These are phyloP conservation scores for Anastrepha obliqua DNA, from an alignment of 1,140 invertebrate genomes.

Conservation along the genomic window DNA sequence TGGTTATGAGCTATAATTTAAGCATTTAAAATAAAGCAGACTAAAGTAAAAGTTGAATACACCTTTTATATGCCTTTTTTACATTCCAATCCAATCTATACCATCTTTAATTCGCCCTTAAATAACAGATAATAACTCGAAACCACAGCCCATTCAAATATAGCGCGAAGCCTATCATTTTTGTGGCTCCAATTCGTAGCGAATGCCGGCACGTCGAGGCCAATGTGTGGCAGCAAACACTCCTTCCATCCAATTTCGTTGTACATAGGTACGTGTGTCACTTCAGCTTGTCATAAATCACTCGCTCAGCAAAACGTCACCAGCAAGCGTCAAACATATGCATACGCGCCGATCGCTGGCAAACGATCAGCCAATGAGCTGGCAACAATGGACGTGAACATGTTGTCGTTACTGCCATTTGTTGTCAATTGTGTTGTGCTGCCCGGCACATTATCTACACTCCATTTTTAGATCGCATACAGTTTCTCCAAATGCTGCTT, in stretches of 20 bases:
- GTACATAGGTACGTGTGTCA: background rate
- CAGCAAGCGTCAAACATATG: slow-evolving; percentile 3
- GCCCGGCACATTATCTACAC: background rate
- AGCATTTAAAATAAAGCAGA: too few relatives aligned
- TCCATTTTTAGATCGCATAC: background rate
- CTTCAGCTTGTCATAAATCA: slow-evolving; percentile 32
- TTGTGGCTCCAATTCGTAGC: background rate
- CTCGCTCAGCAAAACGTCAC: background rate
- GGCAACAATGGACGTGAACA: background rate
- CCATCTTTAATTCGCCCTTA: too few relatives aligned
- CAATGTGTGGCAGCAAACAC: background rate
- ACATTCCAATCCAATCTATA: too few relatives aligned
- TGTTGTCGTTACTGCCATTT: slow-evolving; percentile 19
- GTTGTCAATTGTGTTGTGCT: slow-evolving; percentile 15
- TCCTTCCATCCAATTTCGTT: background rate
- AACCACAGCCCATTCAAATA: too few relatives aligned
- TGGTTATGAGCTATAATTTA: too few relatives aligned
- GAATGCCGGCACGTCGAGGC: background rate
- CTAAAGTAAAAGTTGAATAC: too few relatives aligned
- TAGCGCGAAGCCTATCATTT: too few relatives aligned
- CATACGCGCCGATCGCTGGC: background rate
- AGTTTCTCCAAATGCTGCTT: background rate
- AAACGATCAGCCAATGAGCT: slow-evolving; percentile 30
- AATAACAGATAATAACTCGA: too few relatives aligned
- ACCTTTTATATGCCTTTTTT: too few relatives aligned